phyloP scores from a whole-genome alignment of 2,797 vertebrate genomes.

The Spatula clypeata region DNA sequence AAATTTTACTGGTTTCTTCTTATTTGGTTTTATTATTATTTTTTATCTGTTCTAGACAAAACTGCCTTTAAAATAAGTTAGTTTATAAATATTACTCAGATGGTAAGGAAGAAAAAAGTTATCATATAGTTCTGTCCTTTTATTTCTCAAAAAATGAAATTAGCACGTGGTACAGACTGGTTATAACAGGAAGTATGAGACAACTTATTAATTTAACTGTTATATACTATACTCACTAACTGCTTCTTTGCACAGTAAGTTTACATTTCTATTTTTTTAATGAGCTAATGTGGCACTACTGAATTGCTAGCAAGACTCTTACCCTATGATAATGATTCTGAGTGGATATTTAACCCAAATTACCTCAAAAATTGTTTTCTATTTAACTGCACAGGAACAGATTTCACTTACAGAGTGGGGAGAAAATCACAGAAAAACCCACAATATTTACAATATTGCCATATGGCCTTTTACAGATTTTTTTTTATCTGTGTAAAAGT shows the following conservation, averaged over 20 bases:
- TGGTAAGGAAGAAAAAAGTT: neutral
- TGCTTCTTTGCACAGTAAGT: neutral
- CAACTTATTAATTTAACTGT: neutral
- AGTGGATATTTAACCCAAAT: neutral
- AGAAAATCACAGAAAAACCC: neutral
- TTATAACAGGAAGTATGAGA: neutral
- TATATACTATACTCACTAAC: neutral
- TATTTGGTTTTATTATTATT: neutral
- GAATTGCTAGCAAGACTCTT: neutral
- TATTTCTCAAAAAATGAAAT: neutral
- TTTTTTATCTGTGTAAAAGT: neutral
- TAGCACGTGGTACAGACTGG: neutral
- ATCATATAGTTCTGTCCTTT: neutral
- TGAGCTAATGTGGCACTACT: neutral
- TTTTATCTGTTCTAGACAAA: neutral
- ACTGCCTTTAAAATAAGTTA: neutral
- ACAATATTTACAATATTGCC: neutral
- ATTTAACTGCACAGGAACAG: neutral
- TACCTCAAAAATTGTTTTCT: neutral
- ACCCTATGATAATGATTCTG: neutral
- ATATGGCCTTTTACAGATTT: rapidly evolving
- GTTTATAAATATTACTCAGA: neutral
- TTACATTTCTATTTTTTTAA: neutral
- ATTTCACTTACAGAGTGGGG: neutral
- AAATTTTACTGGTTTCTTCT: neutral